phyloP scores from a whole-genome alignment of 2,888 invertebrate genomes.

The Leptinotarsa tumamoca region DNA sequence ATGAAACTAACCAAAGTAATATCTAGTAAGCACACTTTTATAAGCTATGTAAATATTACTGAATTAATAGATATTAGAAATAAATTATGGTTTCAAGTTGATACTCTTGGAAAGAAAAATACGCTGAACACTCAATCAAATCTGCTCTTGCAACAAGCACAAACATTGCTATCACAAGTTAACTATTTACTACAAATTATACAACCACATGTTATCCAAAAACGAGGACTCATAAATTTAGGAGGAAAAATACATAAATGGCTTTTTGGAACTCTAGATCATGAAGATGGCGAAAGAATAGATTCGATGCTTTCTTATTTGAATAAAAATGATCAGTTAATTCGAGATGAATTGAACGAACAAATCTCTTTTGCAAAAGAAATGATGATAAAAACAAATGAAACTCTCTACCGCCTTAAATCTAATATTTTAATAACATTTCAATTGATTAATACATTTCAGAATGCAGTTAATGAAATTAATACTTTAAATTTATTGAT shows the following conservation, averaged over 20 bases:
- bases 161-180: background rate
- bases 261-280: background rate
- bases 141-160: background rate
- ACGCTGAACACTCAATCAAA: background rate
- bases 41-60: slow-evolving; percentile 17
- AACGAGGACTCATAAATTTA: background rate
- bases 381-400: slow-evolving; percentile 25
- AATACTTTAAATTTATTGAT: slow-evolving; percentile 17
- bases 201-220: slow-evolving; percentile 2
- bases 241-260: too few relatives aligned
- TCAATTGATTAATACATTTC: slow-evolving; percentile 4
- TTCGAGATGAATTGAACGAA: background rate
- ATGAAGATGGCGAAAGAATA: slow-evolving; percentile 4
- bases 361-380: slow-evolving; percentile 23
- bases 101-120: background rate
- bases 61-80: slow-evolving; percentile 20
- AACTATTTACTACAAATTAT: background rate
- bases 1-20: slow-evolving; percentile 7
- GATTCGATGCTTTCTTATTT: too few relatives aligned
- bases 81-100: slow-evolving; percentile 7
- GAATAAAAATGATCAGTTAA: too few relatives aligned
- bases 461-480: slow-evolving; percentile 15
- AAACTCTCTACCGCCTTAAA: background rate
- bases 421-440: slow-evolving; percentile 19
- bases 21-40: background rate